phyloP scores from a whole-genome alignment of 2,888 invertebrate genomes.

The Alviniconcha strummeri region DNA sequence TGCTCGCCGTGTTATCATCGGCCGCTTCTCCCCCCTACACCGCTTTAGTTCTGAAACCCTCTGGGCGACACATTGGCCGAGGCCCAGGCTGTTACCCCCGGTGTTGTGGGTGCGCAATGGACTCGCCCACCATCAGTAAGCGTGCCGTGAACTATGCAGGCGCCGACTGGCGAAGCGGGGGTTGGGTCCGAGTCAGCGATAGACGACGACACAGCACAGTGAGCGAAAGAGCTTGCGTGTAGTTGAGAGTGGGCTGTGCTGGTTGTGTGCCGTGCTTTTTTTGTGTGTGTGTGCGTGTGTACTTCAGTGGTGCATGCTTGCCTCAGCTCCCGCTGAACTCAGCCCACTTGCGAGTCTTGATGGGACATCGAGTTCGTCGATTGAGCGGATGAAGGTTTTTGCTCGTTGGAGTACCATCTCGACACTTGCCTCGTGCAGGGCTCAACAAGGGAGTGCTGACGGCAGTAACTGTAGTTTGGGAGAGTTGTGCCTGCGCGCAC shows the following conservation, averaged over 20 bases:
- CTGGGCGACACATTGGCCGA: not conserved
- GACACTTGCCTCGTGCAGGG: slow-evolving; percentile 14
- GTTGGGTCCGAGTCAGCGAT: slow-evolving; percentile 23
- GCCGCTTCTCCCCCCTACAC: too few relatives aligned
- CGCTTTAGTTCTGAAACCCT: too few relatives aligned
- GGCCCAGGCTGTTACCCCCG: slow-evolving; percentile 10
- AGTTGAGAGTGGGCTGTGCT: not conserved
- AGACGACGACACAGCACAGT: slow-evolving; percentile 23
- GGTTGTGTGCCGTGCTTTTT: not conserved
- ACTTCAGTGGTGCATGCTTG: not conserved
- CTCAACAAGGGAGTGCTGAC: slow-evolving; percentile 20
- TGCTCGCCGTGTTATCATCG: not conserved
- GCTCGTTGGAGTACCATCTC: slow-evolving; percentile 1
- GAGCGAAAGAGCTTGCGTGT: not conserved
- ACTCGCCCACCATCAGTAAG: slow-evolving; percentile 28
- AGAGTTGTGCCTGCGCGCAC: slow-evolving; percentile 10
- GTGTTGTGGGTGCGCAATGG: not conserved
- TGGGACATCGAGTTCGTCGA: too few relatives aligned
- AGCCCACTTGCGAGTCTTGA: too few relatives aligned
- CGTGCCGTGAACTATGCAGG: slow-evolving; percentile 29
- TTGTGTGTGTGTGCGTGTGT: not conserved
- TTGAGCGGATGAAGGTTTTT: not conserved
- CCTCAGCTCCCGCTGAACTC: not conserved
- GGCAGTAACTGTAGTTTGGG: not conserved
- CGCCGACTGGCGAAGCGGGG: slow-evolving; percentile 32